Evolutionary conservation across 2,888 invertebrate genomes (phyloP).

Genomic region (Dasysyrphus albostriatus): DNA sequence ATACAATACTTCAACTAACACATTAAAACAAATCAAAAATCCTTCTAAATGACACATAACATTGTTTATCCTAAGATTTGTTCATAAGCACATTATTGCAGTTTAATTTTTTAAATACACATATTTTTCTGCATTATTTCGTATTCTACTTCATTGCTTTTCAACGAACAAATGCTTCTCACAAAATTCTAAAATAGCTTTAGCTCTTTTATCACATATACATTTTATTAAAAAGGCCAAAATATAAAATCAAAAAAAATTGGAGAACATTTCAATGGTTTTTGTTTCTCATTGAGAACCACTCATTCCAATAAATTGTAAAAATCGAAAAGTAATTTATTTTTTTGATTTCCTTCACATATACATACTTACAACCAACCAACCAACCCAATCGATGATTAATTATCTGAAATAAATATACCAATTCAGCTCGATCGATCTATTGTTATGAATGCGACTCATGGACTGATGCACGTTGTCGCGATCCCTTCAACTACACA

Average conservation of each 20-base stretch:
- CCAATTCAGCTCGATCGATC: constrained; percentile 90
- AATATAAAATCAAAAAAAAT: constrained; percentile 37
- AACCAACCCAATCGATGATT: constrained; percentile 6
- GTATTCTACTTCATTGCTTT: constrained; percentile 32
- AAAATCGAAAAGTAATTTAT: constrained; percentile 47
- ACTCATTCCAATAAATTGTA: constrained; percentile 21
- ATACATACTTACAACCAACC: constrained; percentile 14
- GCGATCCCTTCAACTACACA: constrained; percentile 97
- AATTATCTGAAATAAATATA: constrained; percentile 13
- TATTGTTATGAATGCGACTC: constrained; percentile 98
- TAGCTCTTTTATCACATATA: constrained; percentile 50
- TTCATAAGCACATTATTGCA: constrained; percentile 59
- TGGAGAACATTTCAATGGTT: constrained; percentile 68
- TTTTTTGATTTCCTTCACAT: constrained; percentile 41
- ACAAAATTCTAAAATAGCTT: constrained; percentile 51
- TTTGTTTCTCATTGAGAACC: constrained; percentile 55
- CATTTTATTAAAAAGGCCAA: constrained; percentile 1
- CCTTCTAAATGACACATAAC: constrained; percentile 15
- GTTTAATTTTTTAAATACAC: constrained; percentile 22
- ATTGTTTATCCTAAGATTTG: constrained; percentile 30
- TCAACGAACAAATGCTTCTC: constrained; percentile 62
- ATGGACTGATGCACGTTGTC: constrained; percentile 94
- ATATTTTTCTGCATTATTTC: constrained; percentile 42
- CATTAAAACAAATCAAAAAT: constrained; percentile 3
- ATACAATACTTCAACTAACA: constrained; percentile 42